Evolutionary conservation across 2,888 invertebrate genomes (phyloP).

Genomic region (Therioaphis trifolii): DNA sequence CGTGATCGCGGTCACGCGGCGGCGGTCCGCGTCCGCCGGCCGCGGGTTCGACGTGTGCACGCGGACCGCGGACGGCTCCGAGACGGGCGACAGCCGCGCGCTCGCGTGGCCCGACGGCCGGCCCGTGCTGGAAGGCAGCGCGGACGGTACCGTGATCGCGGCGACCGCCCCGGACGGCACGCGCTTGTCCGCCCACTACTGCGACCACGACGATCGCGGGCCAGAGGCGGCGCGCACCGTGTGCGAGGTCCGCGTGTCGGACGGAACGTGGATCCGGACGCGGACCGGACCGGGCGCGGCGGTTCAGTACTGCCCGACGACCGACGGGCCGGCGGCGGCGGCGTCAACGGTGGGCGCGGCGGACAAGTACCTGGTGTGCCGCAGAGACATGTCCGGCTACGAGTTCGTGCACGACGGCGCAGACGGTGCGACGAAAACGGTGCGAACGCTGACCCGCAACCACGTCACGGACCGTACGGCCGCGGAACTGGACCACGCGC

Average conservation of each 20-base stretch:
- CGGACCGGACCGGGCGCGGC: neutral
- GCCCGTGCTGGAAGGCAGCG: neutral
- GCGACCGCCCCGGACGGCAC: neutral
- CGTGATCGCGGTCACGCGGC: conserved; percentile 1
- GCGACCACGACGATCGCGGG: neutral
- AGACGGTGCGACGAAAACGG: neutral
- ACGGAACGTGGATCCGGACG: neutral
- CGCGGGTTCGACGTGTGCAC: neutral
- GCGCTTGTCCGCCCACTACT: neutral
- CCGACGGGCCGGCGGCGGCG: too few relatives aligned
- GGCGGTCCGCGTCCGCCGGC: neutral
- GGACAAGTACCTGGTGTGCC: conserved; percentile 39
- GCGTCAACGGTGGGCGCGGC: neutral
- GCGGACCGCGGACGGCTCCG: neutral
- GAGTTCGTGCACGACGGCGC: conserved; percentile 10
- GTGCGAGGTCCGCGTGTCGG: conserved; percentile 4
- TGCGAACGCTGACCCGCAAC: conserved; percentile 13
- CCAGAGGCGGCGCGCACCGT: neutral
- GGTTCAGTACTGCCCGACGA: neutral
- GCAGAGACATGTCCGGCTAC: conserved; percentile 42
- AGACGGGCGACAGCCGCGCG: too few relatives aligned
- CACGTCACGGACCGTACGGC: neutral
- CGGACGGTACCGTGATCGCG: neutral
- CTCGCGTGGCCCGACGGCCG: neutral
- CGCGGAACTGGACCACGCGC: neutral